Evolutionary conservation across 2,888 invertebrate species (phyloP).

Genomic region (Lithosia quadra): DNA sequence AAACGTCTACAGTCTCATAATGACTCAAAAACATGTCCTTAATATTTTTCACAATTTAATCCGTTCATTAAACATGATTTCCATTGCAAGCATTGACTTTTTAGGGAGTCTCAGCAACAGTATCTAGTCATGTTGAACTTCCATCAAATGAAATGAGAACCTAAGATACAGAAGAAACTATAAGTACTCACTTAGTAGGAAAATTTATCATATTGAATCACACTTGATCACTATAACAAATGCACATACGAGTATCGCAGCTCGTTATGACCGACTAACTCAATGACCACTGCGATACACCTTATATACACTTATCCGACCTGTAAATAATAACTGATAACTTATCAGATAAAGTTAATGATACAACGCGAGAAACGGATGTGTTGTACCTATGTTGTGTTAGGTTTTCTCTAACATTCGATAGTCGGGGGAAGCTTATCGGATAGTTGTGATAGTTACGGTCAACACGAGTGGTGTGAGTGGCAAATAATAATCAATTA

Average conservation of each 20-base stretch:
- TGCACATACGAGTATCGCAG: conserved; percentile 16
- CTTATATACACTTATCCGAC: conserved; percentile 46
- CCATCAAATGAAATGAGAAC: no score
- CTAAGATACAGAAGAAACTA: no score
- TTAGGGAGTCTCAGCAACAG: no score
- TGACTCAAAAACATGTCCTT: no score
- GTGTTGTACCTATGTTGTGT: conserved; percentile 10
- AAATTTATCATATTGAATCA: conserved; percentile 11
- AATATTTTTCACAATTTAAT: no score
- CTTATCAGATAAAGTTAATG: conserved; percentile 46
- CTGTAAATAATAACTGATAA: conserved; percentile 45
- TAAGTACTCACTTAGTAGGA: conserved; percentile 17
- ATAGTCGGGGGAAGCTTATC: conserved; percentile 6
- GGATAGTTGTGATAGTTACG: background rate
- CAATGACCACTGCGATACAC: conserved; percentile 37
- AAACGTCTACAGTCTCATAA: no score
- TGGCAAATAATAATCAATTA: background rate
- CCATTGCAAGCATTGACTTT: no score
- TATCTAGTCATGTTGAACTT: no score
- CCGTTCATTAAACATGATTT: no score
- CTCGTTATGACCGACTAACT: conserved; percentile 34
- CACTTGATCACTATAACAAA: conserved; percentile 17
- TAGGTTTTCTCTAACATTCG: background rate
- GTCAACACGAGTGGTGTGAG: background rate
- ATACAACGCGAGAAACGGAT: conserved; percentile 18